A percentile compares a stretch with the other conserved stretches of the same genome.
Conservation (phyloP, 2,888 invertebrate genomes). For the Drosophila acutilabella region DNA sequence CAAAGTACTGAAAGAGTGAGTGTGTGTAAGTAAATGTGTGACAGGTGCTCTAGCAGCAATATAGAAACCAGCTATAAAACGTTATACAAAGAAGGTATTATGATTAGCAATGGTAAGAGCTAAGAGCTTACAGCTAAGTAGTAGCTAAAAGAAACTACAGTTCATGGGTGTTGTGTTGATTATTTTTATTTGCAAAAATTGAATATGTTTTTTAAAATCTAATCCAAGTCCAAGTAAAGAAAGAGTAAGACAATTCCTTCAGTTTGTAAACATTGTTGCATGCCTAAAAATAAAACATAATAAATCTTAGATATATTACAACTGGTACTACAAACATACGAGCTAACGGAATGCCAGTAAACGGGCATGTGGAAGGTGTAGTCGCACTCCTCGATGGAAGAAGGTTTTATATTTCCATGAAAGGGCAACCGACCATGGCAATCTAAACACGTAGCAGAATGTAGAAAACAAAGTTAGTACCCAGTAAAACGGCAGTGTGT, state of each 20-base stretch:
- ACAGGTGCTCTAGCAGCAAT: not conserved
- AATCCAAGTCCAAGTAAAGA: not conserved
- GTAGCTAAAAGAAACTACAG: constrained; percentile 29
- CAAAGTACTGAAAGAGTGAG: constrained; percentile 87
- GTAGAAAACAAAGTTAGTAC: constrained; percentile 88
- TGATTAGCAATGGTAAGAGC: not conserved
- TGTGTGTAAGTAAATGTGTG: constrained; percentile 44
- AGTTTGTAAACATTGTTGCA: constrained; percentile 14
- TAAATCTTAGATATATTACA: not conserved
- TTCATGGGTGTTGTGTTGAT: not conserved
- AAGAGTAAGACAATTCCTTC: not conserved
- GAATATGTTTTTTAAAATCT: not conserved
- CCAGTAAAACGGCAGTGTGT: constrained; percentile 88
- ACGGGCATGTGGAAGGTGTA: constrained; percentile 54
- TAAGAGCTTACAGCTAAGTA: not conserved
- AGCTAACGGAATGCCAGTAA: constrained; percentile 49
- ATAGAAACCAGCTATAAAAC: not conserved
- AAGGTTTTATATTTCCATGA: constrained; percentile 63
- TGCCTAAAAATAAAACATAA: constrained; percentile 18
- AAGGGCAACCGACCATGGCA: constrained; percentile 86
- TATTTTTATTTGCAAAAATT: constrained; percentile 19
- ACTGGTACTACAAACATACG: constrained; percentile 30
- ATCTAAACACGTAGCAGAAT: constrained; percentile 89
- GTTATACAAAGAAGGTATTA: not conserved
- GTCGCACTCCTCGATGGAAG: constrained; percentile 69